phyloP scores from a whole-genome alignment of 2,888 invertebrate genomes.

The Synanthedon formicaeformis region DNA sequence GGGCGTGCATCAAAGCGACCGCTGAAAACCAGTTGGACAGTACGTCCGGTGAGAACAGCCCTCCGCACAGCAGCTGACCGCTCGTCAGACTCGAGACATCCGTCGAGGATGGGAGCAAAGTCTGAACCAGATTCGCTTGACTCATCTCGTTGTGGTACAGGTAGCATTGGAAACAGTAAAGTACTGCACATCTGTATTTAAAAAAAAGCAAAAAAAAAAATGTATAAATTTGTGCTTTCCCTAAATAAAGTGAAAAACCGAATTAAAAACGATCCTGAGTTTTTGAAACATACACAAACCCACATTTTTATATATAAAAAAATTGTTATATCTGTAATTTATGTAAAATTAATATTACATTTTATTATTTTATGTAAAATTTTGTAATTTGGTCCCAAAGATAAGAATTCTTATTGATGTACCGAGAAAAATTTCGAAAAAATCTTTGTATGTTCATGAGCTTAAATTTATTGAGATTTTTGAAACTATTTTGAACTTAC shows the following conservation, averaged over 20 bases:
- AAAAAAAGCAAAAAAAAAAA: not conserved
- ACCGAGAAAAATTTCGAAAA: too few species aligned
- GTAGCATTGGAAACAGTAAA: constrained; percentile 98
- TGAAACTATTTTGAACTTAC: not conserved
- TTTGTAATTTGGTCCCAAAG: too few species aligned
- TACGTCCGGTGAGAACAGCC: constrained; percentile 88
- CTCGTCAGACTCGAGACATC: constrained; percentile 79
- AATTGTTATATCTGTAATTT: too few species aligned
- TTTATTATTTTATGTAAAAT: too few species aligned
- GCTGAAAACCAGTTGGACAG: constrained; percentile 97
- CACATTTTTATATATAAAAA: too few species aligned
- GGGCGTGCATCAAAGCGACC: constrained; percentile 89
- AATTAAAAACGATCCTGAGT: too few species aligned
- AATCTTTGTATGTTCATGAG: too few species aligned
- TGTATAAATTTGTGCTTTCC: not conserved
- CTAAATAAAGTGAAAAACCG: too few species aligned
- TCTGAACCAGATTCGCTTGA: constrained; percentile 90
- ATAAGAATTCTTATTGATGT: too few species aligned
- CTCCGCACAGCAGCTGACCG: constrained; percentile 93
- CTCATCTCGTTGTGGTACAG: constrained; percentile 92
- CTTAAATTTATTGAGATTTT: too few species aligned
- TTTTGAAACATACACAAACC: too few species aligned
- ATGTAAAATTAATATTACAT: too few species aligned
- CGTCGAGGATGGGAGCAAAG: constrained; percentile 87
- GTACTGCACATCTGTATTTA: constrained; percentile 83